These are phyloP conservation scores for Pseudomyrmex flavicornis DNA, from an alignment of 1,140 invertebrate genomes.

Conservation along the genomic window DNA sequence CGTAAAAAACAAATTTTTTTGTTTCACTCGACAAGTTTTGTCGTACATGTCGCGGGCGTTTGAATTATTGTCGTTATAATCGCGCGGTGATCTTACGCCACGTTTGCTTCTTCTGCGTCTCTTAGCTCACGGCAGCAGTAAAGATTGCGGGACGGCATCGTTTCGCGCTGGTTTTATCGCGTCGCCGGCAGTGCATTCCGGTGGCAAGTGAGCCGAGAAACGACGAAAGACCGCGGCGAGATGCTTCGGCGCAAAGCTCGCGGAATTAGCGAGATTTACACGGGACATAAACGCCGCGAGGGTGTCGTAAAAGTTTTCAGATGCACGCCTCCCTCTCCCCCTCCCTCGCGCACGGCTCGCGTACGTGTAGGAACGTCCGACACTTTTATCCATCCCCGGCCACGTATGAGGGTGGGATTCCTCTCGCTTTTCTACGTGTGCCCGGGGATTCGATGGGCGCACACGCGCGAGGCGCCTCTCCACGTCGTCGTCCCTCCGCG, in stretches of 20 bases:
- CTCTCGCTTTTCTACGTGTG: slow-evolving; percentile 57
- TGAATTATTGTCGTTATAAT: slow-evolving; percentile 50
- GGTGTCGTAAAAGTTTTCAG: slow-evolving; percentile 81
- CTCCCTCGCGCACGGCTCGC: slow-evolving; percentile 6
- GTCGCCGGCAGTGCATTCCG: slow-evolving; percentile 33
- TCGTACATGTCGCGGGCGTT: neutral
- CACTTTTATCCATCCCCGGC: slow-evolving; percentile 16
- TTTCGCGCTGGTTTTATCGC: slow-evolving; percentile 70
- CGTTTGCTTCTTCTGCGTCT: neutral
- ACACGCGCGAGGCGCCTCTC: slow-evolving; percentile 62
- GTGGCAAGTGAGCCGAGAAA: slow-evolving; percentile 59
- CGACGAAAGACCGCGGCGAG: slow-evolving; percentile 65
- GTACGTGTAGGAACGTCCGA: slow-evolving; percentile 43
- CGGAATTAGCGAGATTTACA: slow-evolving; percentile 83
- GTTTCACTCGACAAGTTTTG: neutral
- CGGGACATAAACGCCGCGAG: slow-evolving; percentile 81
- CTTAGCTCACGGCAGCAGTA: slow-evolving; percentile 6
- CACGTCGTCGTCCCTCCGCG: slow-evolving; percentile 3
- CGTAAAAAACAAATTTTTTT: neutral
- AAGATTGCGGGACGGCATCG: slow-evolving; percentile 48
- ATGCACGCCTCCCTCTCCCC: slow-evolving; percentile 59
- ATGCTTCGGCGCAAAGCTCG: slow-evolving; percentile 67
- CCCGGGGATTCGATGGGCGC: slow-evolving; percentile 68
- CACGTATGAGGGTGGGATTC: slow-evolving; percentile 54
- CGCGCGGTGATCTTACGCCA: neutral